These are phyloP conservation scores for Pachypanchax playfairii DNA, from an alignment of 2,113 vertebrate species.

Conservation along the genomic window DNA sequence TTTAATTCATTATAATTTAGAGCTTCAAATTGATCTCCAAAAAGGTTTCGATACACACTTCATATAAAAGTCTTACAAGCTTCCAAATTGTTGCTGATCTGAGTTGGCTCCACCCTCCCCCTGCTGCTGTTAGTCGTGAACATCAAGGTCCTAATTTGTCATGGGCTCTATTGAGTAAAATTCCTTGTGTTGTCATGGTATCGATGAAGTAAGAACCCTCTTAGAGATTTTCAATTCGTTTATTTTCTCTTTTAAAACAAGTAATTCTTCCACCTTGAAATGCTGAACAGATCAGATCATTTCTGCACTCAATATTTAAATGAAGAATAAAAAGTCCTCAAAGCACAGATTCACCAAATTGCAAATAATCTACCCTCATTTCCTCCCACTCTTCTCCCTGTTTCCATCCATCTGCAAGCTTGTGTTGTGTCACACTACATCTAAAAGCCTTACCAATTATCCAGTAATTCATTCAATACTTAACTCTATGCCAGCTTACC, in stretches of 20 bases:
- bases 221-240: too few relatives aligned
- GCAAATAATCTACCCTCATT: slow-evolving; percentile 8
- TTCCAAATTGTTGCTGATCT: slow-evolving; percentile 22
- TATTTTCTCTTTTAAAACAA: slow-evolving; percentile 32
- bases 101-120: slow-evolving; percentile 39
- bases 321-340: not conserved
- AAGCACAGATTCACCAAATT: slow-evolving; percentile 28
- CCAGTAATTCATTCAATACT: slow-evolving; percentile 68
- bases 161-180: slow-evolving; percentile 63
- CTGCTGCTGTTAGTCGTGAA: slow-evolving; percentile 49
- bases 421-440: slow-evolving; percentile 58
- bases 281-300: slow-evolving; percentile 8
- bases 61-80: slow-evolving; percentile 22
- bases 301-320: too few relatives aligned
- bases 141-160: slow-evolving; percentile 72
- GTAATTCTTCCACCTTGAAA: slow-evolving; percentile 14
- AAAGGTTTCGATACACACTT: not conserved
- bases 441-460: slow-evolving; percentile 60
- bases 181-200: slow-evolving; percentile 76
- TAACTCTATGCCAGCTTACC: slow-evolving; percentile 41
- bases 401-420: slow-evolving; percentile 34
- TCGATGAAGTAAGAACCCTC: slow-evolving; percentile 58
- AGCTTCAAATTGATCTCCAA: slow-evolving; percentile 2
- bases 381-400: slow-evolving; percentile 40
- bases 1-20: not conserved